Conservation (phyloP, 2,888 invertebrate species). For the Heteromyza rotundicornis region DNA sequence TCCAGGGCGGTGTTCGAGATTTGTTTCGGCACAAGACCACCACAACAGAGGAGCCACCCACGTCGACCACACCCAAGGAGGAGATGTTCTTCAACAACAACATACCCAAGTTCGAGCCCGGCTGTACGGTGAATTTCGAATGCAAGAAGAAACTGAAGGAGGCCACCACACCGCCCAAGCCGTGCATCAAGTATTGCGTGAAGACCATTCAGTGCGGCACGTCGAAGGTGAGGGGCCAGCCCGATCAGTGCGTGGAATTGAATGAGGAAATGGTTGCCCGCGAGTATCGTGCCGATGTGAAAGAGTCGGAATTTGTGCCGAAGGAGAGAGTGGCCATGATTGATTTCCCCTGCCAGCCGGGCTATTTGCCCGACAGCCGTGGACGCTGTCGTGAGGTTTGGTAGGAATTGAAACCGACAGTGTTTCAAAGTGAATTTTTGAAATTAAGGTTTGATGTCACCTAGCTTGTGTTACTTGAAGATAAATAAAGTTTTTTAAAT, state of each 20-base stretch:
- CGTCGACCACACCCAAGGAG: constrained; percentile 30
- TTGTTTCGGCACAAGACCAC: neutral
- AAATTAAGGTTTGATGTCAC: no score
- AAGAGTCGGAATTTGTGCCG: constrained; percentile 14
- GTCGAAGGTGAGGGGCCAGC: constrained; percentile 28
- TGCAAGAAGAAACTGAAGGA: constrained; percentile 48
- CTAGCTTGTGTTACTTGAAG: no score
- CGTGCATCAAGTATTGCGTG: constrained; percentile 53
- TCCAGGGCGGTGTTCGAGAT: neutral
- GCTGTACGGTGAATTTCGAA: constrained; percentile 39
- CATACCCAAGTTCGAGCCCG: constrained; percentile 38
- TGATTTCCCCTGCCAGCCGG: constrained; percentile 58
- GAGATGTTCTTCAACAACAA: constrained; percentile 39
- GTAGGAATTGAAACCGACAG: no score
- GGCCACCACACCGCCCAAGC: constrained; percentile 33
- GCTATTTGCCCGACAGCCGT: constrained; percentile 55
- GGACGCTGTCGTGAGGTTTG: constrained; percentile 58
- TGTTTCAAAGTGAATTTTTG: no score
- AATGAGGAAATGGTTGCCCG: constrained; percentile 42
- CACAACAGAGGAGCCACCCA: constrained; percentile 6
- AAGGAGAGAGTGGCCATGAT: constrained; percentile 51
- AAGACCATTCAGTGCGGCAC: constrained; percentile 42
- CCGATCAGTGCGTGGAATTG: constrained; percentile 47
- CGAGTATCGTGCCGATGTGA: constrained; percentile 17
- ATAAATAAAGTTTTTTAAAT: no score